A percentile compares a stretch with the other conserved stretches of the same genome.
These are phyloP conservation scores for Spatulosminthurus flaviceps DNA, from an alignment of 2,888 invertebrate species.

Conservation along the genomic window DNA sequence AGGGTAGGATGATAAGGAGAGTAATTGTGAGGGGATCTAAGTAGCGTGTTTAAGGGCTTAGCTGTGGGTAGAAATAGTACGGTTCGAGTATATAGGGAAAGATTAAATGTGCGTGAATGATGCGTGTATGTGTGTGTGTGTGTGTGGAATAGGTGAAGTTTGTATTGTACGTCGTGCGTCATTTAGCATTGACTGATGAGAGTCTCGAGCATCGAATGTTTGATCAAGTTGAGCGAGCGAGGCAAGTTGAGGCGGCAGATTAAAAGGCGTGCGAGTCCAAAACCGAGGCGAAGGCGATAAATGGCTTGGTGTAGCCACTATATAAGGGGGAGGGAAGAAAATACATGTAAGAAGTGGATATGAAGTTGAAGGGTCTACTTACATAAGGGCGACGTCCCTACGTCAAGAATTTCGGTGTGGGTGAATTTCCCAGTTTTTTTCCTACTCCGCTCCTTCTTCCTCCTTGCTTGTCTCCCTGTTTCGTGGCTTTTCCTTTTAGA, in stretches of 20 bases:
- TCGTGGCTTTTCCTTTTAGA: slow-evolving; percentile 22
- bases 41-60: slow-evolving; percentile 18
- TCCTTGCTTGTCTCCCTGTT: slow-evolving; percentile 1
- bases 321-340: neutral
- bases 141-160: slow-evolving; percentile 2
- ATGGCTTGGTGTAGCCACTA: slow-evolving; percentile 24
- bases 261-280: slow-evolving; percentile 41
- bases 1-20: neutral
- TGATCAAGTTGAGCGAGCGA: slow-evolving; percentile 32
- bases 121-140: slow-evolving; percentile 16
- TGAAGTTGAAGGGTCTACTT: neutral
- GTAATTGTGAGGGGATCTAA: neutral
- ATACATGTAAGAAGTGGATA: neutral
- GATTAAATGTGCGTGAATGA: slow-evolving; percentile 26
- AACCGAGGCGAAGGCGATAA: slow-evolving; percentile 47
- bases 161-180: slow-evolving; percentile 30
- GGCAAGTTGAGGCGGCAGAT: slow-evolving; percentile 27
- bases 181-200: slow-evolving; percentile 44
- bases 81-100: no score
- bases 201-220: slow-evolving; percentile 39
- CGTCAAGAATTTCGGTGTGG: neutral
- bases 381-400: neutral
- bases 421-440: slow-evolving; percentile 29
- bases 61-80: neutral
- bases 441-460: neutral